Evolutionary conservation across 2,797 vertebrate genomes (phyloP), one percentile per base, ranked within the genome.

Genomic region (Neosilurus mollespiculum): DNA sequence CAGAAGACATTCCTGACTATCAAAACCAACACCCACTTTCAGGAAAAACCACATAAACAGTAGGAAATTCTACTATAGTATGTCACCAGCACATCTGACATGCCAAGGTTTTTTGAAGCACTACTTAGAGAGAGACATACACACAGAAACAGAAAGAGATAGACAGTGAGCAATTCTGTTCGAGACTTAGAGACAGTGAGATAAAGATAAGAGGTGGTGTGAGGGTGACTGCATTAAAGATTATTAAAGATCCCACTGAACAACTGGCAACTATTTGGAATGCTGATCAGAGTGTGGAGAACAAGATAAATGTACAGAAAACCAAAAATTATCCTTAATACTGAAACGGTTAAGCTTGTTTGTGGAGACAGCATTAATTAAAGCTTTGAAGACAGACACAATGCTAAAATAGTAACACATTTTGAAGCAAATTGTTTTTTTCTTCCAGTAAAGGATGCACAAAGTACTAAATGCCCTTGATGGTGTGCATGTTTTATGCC

Each of bases 171-270:
- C 79, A 67, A 14, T 34, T 70, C 78, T 80, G 88, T 83, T 16
- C 49, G 83, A 51, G 82, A 22, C 83, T 86, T 83, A 80, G 85
- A 86, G 86, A 71, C 34, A 26, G 26, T 66, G 71, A 64, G 37
- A 76, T 18, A 67, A 53, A 82, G 71, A 79, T 30, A 30, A 30
- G 30, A 30, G 30, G 30, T 69, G 12, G 34, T 18, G 56, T 58
- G 58, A 20, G 43, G 43, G 8, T 8, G 8, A 43, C 4, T 43
- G 43, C 8, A 5, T 4, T 43, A 43, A 43, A 43, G 43, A 43
- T 90, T 90, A 88, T 88, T 88, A 79, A 91, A 56, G 86, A 88
- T 73, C 85, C 91, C 89, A 93, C 91, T 92, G 92, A 93, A 93
- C 86, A 92, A 88, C 91, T 91, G 89, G 85, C 86, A 86, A 80